Evolutionary conservation across 2,113 vertebrate genomes (phyloP).

Genomic region (Elgaria multicarinata): DNA sequence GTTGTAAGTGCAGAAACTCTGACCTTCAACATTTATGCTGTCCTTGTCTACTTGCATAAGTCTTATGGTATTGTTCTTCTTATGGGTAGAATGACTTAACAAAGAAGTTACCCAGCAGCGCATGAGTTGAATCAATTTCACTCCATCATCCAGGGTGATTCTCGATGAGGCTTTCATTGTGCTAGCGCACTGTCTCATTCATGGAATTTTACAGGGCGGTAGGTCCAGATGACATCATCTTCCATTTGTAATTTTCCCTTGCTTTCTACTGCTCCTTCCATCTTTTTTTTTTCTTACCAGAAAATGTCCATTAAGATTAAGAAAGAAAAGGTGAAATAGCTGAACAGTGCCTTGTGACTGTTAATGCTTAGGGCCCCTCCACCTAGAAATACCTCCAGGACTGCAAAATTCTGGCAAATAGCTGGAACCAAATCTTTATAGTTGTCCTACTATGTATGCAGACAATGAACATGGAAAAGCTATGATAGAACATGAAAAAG

Average conservation of each 20-base stretch:
- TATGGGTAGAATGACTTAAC: background rate
- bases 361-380: no score
- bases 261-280: no score
- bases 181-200: no score
- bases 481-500: constrained; percentile 41
- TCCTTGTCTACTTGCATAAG: constrained; percentile 5
- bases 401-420: constrained; percentile 54
- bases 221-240: no score
- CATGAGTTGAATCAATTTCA: constrained; percentile 44
- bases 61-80: constrained; percentile 21
- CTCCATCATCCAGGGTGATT: constrained; percentile 32
- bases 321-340: no score
- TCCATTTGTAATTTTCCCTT: no score
- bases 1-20: constrained; percentile 14
- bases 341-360: no score
- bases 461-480: constrained; percentile 59
- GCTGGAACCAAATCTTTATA: constrained; percentile 47
- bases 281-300: no score
- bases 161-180: no score
- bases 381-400: no score
- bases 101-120: background rate
- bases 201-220: no score
- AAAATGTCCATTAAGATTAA: no score
- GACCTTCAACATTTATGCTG: constrained; percentile 18
- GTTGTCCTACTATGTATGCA: constrained; percentile 39